phyloP scores from a whole-genome alignment of 2,797 vertebrate species.

The Chiroxiphia lanceolata region DNA sequence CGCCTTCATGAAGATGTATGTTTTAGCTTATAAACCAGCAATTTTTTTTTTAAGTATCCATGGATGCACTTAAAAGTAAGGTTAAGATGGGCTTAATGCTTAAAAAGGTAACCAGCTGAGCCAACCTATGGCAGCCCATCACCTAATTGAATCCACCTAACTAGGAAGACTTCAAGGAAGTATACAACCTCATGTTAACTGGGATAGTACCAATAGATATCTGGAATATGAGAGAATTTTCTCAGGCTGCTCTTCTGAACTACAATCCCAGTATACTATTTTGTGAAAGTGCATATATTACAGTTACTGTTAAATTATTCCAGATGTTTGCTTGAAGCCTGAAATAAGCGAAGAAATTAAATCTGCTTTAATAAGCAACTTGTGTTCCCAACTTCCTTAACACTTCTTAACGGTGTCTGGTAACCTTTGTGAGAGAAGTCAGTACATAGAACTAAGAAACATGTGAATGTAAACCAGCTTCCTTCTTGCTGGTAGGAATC shows the following conservation, averaged over 20 bases:
- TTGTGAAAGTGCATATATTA: background rate
- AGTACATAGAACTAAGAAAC: background rate
- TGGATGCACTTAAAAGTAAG: background rate
- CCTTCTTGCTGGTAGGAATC: background rate
- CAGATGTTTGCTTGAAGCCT: background rate
- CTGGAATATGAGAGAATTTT: background rate
- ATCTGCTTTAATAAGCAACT: background rate
- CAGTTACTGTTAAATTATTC: background rate
- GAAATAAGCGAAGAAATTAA: background rate
- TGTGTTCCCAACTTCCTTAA: background rate
- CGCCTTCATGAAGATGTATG: slow-evolving; percentile 81
- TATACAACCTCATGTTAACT: background rate
- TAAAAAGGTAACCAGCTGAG: slow-evolving; percentile 36
- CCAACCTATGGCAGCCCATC: background rate
- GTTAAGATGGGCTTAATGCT: background rate
- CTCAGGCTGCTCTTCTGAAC: background rate
- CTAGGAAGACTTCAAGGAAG: background rate
- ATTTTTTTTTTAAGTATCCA: background rate
- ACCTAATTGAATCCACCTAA: background rate
- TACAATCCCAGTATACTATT: background rate
- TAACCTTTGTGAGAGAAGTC: background rate
- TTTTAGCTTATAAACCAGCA: slow-evolving; percentile 15
- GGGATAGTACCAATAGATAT: background rate
- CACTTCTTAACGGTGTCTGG: background rate
- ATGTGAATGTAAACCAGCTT: background rate